Evolutionary conservation across 64 coral and sea anemone species (phyloP).

Genomic region (Stichodactyla mertensii): DNA sequence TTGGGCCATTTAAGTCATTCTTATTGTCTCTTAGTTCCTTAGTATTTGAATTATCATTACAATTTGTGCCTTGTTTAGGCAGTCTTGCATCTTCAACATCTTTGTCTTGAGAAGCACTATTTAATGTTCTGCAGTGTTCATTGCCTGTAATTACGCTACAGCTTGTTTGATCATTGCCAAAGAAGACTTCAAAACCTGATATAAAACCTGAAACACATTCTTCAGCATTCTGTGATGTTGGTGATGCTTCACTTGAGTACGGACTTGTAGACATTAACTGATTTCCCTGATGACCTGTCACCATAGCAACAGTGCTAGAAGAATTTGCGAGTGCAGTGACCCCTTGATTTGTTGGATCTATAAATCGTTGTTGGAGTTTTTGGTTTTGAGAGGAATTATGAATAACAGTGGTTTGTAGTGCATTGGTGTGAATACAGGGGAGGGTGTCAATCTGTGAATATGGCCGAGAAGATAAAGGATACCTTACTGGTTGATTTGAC

Average conservation of each 20-base stretch:
- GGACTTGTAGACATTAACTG: not conserved
- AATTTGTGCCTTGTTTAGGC: not conserved
- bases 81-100: not conserved
- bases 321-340: not conserved
- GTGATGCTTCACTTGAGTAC: not conserved
- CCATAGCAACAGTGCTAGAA: not conserved
- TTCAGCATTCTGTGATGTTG: not conserved
- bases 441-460: not conserved
- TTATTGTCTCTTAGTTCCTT: not conserved
- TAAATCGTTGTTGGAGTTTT: not conserved
- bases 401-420: not conserved
- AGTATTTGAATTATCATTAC: not conserved
- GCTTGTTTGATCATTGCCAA: not conserved
- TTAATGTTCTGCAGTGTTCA: not conserved
- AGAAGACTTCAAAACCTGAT: not conserved
- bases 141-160: not conserved
- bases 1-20: not conserved
- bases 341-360: not conserved
- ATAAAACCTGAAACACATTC: constrained; percentile 3
- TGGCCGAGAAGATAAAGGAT: not conserved
- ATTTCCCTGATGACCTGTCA: not conserved
- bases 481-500: not conserved
- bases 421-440: not conserved
- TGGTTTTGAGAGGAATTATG: not conserved
- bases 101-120: not conserved